These are phyloP conservation scores for Harpegnathos saltator DNA, from an alignment of 1,140 invertebrate species.

Conservation along the genomic window DNA sequence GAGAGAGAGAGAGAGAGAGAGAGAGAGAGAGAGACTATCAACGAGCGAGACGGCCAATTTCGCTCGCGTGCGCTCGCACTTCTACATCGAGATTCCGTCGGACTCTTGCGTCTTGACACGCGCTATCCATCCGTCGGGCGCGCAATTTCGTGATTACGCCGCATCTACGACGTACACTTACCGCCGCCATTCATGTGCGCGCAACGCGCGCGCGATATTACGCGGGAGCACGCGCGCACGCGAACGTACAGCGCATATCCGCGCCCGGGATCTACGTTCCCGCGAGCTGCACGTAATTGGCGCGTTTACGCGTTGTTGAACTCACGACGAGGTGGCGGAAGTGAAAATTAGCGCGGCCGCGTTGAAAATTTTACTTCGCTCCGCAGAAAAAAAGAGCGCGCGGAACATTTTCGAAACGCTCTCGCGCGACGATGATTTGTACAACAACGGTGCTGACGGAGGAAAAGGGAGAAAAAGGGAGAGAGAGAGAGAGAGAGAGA, in stretches of 20 bases:
- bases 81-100: not conserved
- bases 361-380: not conserved
- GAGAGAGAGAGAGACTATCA: slow-evolving; percentile 12
- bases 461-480: not conserved
- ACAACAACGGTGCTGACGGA: not conserved
- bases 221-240: not conserved
- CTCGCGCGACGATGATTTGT: not conserved
- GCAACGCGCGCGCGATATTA: slow-evolving; percentile 14
- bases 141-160: slow-evolving; percentile 39
- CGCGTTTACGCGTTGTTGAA: slow-evolving; percentile 4
- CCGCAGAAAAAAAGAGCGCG: not conserved
- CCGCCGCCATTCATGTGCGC: slow-evolving; percentile 21
- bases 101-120: not conserved
- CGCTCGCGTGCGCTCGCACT: not conserved
- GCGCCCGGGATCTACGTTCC: not conserved
- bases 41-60: slow-evolving; percentile 1
- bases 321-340: not conserved
- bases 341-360: not conserved
- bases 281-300: slow-evolving; percentile 6
- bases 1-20: too few relatives aligned
- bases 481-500: too few relatives aligned
- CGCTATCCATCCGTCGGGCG: not conserved
- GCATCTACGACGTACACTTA: slow-evolving; percentile 18
- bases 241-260: not conserved
- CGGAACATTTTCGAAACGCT: slow-evolving; percentile 2